A percentile compares a stretch with the other conserved stretches of the same genome.
Evolutionary conservation across 1,140 invertebrate genomes (phyloP).

Genomic region (Drosophila azteca): DNA sequence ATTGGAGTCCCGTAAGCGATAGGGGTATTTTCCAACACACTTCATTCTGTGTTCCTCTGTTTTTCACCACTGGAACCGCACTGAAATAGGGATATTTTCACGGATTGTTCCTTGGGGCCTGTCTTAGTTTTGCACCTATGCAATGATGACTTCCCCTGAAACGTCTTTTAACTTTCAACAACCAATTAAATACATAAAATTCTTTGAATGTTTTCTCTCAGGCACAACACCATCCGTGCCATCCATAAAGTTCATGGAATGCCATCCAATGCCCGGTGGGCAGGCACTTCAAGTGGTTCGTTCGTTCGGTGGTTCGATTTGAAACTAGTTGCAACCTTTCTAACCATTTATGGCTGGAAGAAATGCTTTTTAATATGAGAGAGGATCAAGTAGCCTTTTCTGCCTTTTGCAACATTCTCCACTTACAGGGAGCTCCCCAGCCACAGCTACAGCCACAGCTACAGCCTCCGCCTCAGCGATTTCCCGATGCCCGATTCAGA

Average conservation of each 20-base stretch:
- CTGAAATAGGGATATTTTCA: too few relatives aligned
- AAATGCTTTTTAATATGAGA: constrained; percentile 56
- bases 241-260: constrained; percentile 20
- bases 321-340: constrained; percentile 28
- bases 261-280: constrained; percentile 8
- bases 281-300: constrained; percentile 18
- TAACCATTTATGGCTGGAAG: constrained; percentile 26
- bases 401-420: constrained; percentile 28
- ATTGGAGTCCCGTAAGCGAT: too few relatives aligned
- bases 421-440: constrained; percentile 3
- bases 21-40: too few relatives aligned
- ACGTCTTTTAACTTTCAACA: too few relatives aligned
- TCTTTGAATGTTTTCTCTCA: background rate
- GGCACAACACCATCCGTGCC: background rate
- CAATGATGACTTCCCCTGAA: too few relatives aligned
- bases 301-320: too few relatives aligned
- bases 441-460: too few relatives aligned
- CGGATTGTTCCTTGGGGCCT: too few relatives aligned
- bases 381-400: constrained; percentile 34
- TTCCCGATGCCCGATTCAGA: constrained; percentile 30
- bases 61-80: too few relatives aligned
- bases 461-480: constrained; percentile 7
- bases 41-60: too few relatives aligned
- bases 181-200: too few relatives aligned
- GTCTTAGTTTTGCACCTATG: too few relatives aligned